A percentile compares a stretch with the other conserved stretches of the same genome.
Conservation (phyloP, 2,888 invertebrate species). For the Antitype chi region DNA sequence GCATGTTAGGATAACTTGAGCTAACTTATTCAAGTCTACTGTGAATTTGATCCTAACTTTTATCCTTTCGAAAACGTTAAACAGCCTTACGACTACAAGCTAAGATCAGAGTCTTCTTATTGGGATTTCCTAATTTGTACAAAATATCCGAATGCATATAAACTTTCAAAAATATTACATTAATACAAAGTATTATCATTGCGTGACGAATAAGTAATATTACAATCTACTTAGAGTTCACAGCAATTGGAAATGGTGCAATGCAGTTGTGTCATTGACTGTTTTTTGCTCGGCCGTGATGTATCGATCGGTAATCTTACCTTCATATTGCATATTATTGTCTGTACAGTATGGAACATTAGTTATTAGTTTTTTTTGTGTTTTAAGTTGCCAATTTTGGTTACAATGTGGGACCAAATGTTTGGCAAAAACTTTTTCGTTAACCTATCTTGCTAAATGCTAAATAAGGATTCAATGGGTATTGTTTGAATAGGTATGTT, state of each 20-base stretch:
- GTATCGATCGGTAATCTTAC: conserved; percentile 54
- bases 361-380: background rate
- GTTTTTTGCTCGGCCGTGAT: conserved; percentile 49
- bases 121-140: background rate
- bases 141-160: background rate
- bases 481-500: background rate
- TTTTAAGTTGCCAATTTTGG: background rate
- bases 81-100: too few relatives aligned
- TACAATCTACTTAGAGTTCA: conserved; percentile 26
- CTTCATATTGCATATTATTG: conserved; percentile 44
- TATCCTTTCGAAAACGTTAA: background rate
- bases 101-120: background rate
- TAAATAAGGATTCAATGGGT: background rate
- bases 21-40: background rate
- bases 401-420: background rate
- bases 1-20: accelerated
- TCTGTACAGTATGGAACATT: background rate
- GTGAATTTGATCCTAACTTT: background rate
- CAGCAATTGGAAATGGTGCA: conserved; percentile 57
- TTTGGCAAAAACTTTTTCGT: background rate
- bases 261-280: conserved; percentile 63
- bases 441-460: background rate
- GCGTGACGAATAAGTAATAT: conserved; percentile 9
- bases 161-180: background rate
- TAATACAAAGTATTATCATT: background rate